phyloP scores from a whole-genome alignment of 2,888 invertebrate genomes.

The Copidosoma aretas region DNA sequence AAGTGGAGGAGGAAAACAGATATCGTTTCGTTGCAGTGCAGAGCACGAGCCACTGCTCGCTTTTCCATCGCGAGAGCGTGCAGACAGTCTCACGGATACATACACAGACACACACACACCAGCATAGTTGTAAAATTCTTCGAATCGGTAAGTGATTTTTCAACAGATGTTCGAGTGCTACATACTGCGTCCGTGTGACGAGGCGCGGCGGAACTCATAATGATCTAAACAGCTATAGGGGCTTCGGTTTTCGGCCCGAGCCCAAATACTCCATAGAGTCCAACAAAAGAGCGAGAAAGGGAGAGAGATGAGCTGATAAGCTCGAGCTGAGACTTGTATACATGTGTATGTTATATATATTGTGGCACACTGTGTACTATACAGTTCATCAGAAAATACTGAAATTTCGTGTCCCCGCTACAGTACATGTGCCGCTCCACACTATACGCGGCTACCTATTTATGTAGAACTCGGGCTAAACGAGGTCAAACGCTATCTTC shows the following conservation, averaged over 20 bases:
- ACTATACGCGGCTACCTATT: constrained; percentile 20
- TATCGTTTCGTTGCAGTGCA: too few species aligned
- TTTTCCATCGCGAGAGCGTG: too few species aligned
- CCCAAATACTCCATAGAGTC: not conserved
- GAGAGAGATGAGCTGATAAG: too few species aligned
- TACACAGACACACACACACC: not conserved
- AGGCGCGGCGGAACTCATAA: not conserved
- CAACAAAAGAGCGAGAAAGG: too few species aligned
- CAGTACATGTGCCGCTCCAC: not conserved
- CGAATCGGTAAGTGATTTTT: constrained; percentile 2
- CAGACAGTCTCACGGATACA: too few species aligned
- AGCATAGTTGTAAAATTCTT: not conserved
- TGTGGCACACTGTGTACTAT: too few species aligned
- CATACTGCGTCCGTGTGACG: not conserved
- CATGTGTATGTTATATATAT: too few species aligned
- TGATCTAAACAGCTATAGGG: not conserved
- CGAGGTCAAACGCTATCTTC: constrained; percentile 39
- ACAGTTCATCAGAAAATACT: constrained; percentile 20
- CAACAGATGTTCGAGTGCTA: not conserved
- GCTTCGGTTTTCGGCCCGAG: not conserved
- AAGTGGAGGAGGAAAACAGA: too few species aligned
- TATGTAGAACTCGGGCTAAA: constrained; percentile 30
- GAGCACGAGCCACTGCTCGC: too few species aligned
- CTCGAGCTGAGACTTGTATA: too few species aligned
- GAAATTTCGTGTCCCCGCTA: constrained; percentile 24